Conservation (phyloP, 2,113 vertebrate genomes). For the Eidolon helvum region DNA sequence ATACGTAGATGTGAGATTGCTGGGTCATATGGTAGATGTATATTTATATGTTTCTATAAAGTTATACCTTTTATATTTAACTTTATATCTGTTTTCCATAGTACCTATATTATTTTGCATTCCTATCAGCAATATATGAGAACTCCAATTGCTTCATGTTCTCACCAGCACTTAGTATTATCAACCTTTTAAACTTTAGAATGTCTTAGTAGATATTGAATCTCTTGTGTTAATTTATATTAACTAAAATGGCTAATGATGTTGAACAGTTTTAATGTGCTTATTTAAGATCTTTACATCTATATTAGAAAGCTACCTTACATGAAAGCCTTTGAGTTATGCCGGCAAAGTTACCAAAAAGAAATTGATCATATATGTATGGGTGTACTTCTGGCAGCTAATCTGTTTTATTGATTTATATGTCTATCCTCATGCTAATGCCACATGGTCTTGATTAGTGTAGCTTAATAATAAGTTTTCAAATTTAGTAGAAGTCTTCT, state of each 20-base stretch:
- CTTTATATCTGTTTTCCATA: not conserved
- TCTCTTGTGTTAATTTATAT: not conserved
- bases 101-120: not conserved
- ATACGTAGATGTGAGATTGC: not conserved
- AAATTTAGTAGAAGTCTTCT: not conserved
- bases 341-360: not conserved
- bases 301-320: not conserved
- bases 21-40: not conserved
- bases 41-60: not conserved
- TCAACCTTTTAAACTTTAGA: not conserved
- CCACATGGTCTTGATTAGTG: not conserved
- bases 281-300: not conserved
- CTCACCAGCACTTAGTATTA: not conserved
- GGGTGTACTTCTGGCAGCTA: not conserved
- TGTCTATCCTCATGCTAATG: not conserved
- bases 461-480: not conserved
- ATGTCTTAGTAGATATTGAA: not conserved
- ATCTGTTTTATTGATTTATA: not conserved
- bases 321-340: not conserved
- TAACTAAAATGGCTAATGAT: not conserved
- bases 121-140: not conserved
- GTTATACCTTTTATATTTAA: no score
- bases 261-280: not conserved
- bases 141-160: not conserved
- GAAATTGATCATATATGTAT: not conserved